Evolutionary conservation across 37 sponge, comb jelly and placozoan species (phyloP), one percentile per base, ranked within the genome.

Genomic region (Ianthella basta): DNA sequence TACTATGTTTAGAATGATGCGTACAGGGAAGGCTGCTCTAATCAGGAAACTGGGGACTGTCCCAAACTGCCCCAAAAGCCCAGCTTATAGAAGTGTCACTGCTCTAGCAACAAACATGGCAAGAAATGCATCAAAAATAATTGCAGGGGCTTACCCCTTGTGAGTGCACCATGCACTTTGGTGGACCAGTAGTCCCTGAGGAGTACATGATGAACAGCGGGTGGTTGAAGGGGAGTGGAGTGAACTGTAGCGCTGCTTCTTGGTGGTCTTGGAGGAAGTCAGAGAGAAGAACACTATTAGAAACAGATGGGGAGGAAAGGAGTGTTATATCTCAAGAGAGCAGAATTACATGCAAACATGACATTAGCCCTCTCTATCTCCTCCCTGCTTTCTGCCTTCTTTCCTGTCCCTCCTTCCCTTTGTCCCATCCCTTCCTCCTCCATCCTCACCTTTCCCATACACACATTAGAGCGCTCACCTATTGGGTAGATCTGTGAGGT

Each of bases 151-250:
- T 91, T 65, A 97, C 98, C 77, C 99, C 99, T 24, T 83, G 94
- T 30, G 95, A 94, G 86, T 99, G 99, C 36, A 99, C 97, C 99
- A 99, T 99, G 80, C 97, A 99, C 81, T 99, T 99, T 19, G 99
- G 99, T 36, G 88, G 72, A 25, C 99, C 99, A 80, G 99, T 99
- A 27, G 99, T 99, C 29, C 99, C 99, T 20, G 95, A 94, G 38
- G 94, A 91, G 90, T 89, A 99, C 99, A 99, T 99, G 56, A 99
- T 89, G 85, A 95, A 99, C 39, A 99, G 88, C 55, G 99, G 99
- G 79, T 99, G 97, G 82, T 96, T 96, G 88, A 99, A 99, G 54
- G 99, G 99, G 0, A 99, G 85, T 85, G 96, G 99, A 55, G 91
- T 92, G 82, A 95, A 99, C 23, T 60, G 37, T 63, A 98, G 35